phyloP scores from a whole-genome alignment of 2,888 invertebrate species.

The Lampropteryx suffumata region DNA sequence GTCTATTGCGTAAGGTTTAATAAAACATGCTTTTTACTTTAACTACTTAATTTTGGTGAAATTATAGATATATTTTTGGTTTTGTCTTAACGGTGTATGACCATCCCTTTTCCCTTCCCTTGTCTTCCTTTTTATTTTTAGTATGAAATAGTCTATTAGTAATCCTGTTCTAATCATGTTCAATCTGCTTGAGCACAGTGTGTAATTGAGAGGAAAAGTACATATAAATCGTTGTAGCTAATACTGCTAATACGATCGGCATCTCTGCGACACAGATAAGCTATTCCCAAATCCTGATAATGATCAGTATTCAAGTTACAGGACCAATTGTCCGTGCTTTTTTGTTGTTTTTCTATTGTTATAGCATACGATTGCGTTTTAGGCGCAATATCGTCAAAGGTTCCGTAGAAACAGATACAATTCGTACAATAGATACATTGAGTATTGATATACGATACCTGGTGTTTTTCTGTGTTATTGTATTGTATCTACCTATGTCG shows the following conservation, averaged over 20 bases:
- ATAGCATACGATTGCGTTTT: slow-evolving; percentile 76
- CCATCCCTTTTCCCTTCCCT: too few relatives aligned
- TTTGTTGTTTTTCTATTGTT: slow-evolving; percentile 62
- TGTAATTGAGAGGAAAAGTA: slow-evolving; percentile 68
- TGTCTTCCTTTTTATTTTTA: not conserved
- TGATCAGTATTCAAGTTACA: slow-evolving; percentile 77
- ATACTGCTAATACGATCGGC: slow-evolving; percentile 59
- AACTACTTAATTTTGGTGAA: too few relatives aligned
- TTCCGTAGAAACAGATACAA: slow-evolving; percentile 72
- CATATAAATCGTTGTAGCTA: slow-evolving; percentile 61
- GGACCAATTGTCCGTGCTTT: slow-evolving; percentile 52
- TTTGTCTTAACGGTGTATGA: too few relatives aligned
- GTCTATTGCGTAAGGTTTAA: too few relatives aligned
- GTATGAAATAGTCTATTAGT: too few relatives aligned
- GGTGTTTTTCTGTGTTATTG: slow-evolving; percentile 62
- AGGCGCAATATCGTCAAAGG: slow-evolving; percentile 65
- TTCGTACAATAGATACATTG: slow-evolving; percentile 70
- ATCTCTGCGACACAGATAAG: slow-evolving; percentile 70
- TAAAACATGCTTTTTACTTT: too few relatives aligned
- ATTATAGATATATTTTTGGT: too few relatives aligned
- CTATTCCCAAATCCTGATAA: slow-evolving; percentile 68
- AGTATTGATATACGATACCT: slow-evolving; percentile 76
- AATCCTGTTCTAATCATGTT: slow-evolving; percentile 17
- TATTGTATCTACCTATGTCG: slow-evolving; percentile 36
- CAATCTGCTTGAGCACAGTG: slow-evolving; percentile 41